phyloP scores from a whole-genome alignment of 2,113 vertebrate genomes.

The Saimiri boliviensis region DNA sequence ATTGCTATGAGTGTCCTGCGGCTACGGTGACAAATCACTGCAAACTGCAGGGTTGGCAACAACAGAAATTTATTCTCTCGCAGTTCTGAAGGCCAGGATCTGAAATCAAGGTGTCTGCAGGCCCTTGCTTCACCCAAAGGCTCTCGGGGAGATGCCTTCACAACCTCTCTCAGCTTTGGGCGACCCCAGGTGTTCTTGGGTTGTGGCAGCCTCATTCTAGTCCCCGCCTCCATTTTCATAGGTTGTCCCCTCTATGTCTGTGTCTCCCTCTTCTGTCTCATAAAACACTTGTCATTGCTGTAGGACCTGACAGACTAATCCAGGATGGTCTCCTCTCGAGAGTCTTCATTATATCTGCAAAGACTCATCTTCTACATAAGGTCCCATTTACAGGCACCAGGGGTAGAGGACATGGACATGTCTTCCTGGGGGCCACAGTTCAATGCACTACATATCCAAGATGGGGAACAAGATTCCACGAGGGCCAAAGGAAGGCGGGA shows the following conservation, averaged over 20 bases:
- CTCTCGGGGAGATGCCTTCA: rapidly evolving
- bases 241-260: background rate
- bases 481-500: background rate
- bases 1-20: background rate
- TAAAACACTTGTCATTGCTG: no score
- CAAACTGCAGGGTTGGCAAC: background rate
- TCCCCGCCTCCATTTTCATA: background rate
- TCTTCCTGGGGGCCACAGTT: background rate
- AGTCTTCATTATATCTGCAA: background rate
- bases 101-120: background rate
- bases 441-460: background rate
- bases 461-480: rapidly evolving
- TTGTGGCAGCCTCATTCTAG: rapidly evolving
- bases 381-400: background rate
- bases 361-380: background rate
- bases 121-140: background rate
- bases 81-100: background rate
- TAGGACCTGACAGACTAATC: background rate
- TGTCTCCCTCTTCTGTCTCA: background rate
- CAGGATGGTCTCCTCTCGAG: background rate
- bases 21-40: background rate
- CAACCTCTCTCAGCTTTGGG: background rate
- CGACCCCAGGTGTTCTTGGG: background rate
- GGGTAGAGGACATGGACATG: background rate
- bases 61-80: no score